phyloP scores from a whole-genome alignment of 2,888 invertebrate species.

The Helicoverpa assulta region DNA sequence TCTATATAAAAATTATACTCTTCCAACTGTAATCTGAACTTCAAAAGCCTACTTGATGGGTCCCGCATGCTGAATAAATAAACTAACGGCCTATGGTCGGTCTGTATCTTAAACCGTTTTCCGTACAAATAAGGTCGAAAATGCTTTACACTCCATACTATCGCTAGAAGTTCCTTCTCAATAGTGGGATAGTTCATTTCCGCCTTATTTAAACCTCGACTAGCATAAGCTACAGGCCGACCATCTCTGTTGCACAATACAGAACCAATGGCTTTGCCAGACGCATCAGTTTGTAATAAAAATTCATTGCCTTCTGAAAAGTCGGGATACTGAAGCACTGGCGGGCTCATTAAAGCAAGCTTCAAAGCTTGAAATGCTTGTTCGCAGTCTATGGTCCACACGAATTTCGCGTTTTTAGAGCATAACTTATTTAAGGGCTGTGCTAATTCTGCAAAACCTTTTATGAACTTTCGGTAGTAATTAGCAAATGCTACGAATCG shows the following conservation, averaged over 20 bases:
- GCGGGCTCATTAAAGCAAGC: not conserved
- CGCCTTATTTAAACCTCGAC: slow-evolving; percentile 12
- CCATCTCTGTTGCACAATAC: slow-evolving; percentile 5
- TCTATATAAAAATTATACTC: slow-evolving; percentile 17
- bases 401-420: not conserved
- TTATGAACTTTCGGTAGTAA: slow-evolving; percentile 22
- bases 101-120: slow-evolving; percentile 1
- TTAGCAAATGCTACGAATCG: slow-evolving; percentile 11
- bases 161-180: slow-evolving; percentile 14
- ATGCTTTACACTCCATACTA: not conserved
- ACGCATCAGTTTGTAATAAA: slow-evolving; percentile 9
- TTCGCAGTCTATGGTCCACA: not conserved
- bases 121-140: slow-evolving; percentile 18
- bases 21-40: slow-evolving; percentile 13
- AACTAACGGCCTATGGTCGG: slow-evolving; percentile 14
- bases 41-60: slow-evolving; percentile 19
- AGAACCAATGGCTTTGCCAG: slow-evolving; percentile 6
- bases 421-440: not conserved
- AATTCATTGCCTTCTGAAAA: not conserved
- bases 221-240: slow-evolving; percentile 9
- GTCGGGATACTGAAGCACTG: slow-evolving; percentile 12
- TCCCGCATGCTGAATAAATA: slow-evolving; percentile 18
- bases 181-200: too few relatives aligned
- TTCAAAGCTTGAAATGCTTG: slow-evolving; percentile 4
- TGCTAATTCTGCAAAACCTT: slow-evolving; percentile 3